Evolutionary conservation across 2,888 invertebrate species (phyloP).

Genomic region (Tetanocera ferruginea): DNA sequence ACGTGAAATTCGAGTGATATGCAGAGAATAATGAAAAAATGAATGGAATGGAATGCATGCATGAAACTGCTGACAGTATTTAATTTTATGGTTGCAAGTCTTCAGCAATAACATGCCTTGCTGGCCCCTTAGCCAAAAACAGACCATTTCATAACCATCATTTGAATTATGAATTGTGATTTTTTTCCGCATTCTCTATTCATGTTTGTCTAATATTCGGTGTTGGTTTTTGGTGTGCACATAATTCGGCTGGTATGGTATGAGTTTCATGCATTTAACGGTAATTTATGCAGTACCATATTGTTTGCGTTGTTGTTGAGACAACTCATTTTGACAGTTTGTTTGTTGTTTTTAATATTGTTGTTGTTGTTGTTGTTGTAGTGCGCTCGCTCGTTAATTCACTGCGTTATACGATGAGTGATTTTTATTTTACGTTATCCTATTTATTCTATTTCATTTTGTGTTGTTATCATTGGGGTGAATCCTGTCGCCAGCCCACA

Average conservation of each 20-base stretch:
- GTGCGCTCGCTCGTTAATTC: not conserved
- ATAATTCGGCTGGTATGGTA: not conserved
- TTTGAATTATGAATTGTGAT: not conserved
- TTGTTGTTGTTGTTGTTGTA: conserved; percentile 14
- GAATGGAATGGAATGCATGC: too few relatives aligned
- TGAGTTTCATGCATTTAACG: conserved; percentile 29
- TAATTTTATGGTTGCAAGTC: not conserved
- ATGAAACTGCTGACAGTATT: too few relatives aligned
- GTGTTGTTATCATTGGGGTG: not conserved
- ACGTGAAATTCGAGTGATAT: not conserved
- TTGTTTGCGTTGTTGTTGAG: not conserved
- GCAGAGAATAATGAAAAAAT: not conserved
- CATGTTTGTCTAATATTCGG: conserved; percentile 23
- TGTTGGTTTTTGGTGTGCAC: conserved; percentile 12
- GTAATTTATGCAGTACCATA: conserved; percentile 35
- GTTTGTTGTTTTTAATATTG: not conserved
- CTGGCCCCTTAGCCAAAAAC: not conserved
- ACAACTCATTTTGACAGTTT: not conserved
- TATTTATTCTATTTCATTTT: not conserved
- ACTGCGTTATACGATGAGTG: not conserved
- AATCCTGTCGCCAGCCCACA: not conserved
- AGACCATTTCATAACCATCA: not conserved
- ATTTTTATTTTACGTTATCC: not conserved
- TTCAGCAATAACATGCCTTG: not conserved
- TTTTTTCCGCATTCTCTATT: not conserved